These are phyloP conservation scores for Schizopygopsis pylzovi DNA, from an alignment of 2,797 vertebrate genomes.

Conservation along the genomic window DNA sequence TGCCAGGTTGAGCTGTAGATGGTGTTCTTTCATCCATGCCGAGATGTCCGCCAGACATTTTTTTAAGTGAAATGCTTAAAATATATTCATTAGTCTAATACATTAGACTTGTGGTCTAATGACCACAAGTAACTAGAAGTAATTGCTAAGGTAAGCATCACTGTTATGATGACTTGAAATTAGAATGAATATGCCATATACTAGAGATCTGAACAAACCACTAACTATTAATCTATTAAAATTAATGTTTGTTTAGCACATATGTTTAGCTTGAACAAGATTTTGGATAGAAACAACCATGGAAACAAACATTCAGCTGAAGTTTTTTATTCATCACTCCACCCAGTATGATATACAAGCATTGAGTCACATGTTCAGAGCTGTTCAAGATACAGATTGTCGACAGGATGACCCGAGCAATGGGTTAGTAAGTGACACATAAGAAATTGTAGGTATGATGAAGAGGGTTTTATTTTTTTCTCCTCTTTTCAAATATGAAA, in stretches of 20 bases:
- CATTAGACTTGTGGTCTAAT: no score
- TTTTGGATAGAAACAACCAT: not conserved
- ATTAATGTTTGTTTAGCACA: not conserved
- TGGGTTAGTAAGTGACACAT: no score
- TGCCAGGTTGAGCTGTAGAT: no score
- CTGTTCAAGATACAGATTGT: not conserved
- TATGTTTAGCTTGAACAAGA: not conserved
- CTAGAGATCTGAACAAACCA: not conserved
- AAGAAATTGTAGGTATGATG: no score
- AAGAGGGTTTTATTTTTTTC: no score
- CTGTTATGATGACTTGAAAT: not conserved
- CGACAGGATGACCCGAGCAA: no score
- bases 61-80: not conserved
- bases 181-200: not conserved
- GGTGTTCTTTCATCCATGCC: no score
- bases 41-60: no score
- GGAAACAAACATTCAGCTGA: not conserved
- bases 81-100: no score
- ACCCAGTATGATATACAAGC: not conserved
- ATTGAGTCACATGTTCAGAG: not conserved
- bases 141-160: slow-evolving; percentile 3
- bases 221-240: not conserved
- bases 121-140: not conserved
- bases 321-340: not conserved
- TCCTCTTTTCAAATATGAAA: no score